phyloP scores from a whole-genome alignment of 2,888 invertebrate species.

The Diaprepes abbreviatus region DNA sequence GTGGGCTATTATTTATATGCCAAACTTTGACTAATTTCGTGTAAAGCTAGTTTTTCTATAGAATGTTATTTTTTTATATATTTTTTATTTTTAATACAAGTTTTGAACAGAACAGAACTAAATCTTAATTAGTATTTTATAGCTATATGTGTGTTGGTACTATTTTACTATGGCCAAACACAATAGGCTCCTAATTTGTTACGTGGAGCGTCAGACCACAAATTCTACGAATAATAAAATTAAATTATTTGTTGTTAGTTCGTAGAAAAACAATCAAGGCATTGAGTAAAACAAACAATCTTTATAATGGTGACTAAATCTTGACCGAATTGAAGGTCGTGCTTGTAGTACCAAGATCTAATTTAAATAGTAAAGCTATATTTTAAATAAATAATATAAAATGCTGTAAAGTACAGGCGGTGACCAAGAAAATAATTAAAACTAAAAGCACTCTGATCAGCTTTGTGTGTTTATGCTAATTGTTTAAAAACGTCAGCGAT shows the following conservation, averaged over 20 bases:
- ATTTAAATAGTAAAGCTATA: not conserved
- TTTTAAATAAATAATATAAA: not conserved
- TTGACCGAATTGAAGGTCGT: constrained; percentile 7
- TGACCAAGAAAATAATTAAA: not conserved
- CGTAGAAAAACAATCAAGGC: not conserved
- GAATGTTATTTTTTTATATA: too few relatives aligned
- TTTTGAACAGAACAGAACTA: too few relatives aligned
- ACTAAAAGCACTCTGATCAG: not conserved
- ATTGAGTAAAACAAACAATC: not conserved
- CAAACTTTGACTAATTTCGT: too few relatives aligned
- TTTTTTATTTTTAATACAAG: too few relatives aligned
- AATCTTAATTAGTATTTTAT: too few relatives aligned
- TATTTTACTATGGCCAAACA: too few relatives aligned
- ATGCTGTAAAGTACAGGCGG: not conserved
- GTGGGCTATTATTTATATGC: too few relatives aligned
- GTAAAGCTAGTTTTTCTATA: too few relatives aligned
- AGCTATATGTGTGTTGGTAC: too few relatives aligned
- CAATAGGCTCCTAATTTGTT: too few relatives aligned
- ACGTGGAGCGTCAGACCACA: too few relatives aligned
- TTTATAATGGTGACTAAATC: not conserved
- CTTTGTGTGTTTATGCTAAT: not conserved
- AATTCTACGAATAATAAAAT: too few relatives aligned
- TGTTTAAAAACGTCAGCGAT: not conserved
- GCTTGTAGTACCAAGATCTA: constrained; percentile 1
- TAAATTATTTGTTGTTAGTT: not conserved